These are phyloP conservation scores for Echeneis naucrates DNA, from an alignment of 2,797 vertebrate species.

Conservation along the genomic window DNA sequence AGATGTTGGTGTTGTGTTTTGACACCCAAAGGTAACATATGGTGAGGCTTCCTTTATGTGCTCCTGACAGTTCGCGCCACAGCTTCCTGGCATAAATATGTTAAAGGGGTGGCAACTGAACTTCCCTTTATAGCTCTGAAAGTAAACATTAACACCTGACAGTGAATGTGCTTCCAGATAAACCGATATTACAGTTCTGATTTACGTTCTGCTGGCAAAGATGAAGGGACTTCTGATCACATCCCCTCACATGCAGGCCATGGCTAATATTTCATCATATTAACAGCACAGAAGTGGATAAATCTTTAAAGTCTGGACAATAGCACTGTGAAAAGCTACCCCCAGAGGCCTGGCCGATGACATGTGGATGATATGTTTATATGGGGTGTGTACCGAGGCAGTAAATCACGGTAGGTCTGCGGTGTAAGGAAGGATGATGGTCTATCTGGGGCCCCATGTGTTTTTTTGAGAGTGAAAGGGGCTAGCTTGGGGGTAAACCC, in stretches of 20 bases:
- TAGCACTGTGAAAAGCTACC: constrained; percentile 44
- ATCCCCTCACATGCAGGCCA: constrained; percentile 5
- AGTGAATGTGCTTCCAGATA: constrained; percentile 73
- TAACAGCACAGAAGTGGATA: constrained; percentile 57
- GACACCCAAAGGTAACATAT: constrained; percentile 69
- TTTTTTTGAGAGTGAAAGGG: constrained; percentile 70
- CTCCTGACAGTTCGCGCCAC: constrained; percentile 68
- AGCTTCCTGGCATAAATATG: constrained; percentile 78
- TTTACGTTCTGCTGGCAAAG: constrained; percentile 42
- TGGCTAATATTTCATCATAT: constrained; percentile 51
- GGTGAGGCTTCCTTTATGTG: constrained; percentile 66
- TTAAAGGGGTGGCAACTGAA: constrained; percentile 73
- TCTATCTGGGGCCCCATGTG: constrained; percentile 70
- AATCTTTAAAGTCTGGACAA: constrained; percentile 56
- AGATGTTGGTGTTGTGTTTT: constrained; percentile 42
- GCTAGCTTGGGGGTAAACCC: constrained; percentile 71
- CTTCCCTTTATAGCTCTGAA: constrained; percentile 76
- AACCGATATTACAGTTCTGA: constrained; percentile 58
- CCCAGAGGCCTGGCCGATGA: constrained; percentile 60
- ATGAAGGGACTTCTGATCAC: constrained; percentile 46
- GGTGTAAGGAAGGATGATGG: constrained; percentile 65
- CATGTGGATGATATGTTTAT: constrained; percentile 79
- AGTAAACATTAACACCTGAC: constrained; percentile 82
- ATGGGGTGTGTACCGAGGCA: constrained; percentile 70
- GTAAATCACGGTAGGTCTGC: constrained; percentile 74